A percentile compares a stretch with the other conserved stretches of the same genome.
Conservation (phyloP, 2,113 vertebrate genomes). For the Microcebus tavaratra region DNA sequence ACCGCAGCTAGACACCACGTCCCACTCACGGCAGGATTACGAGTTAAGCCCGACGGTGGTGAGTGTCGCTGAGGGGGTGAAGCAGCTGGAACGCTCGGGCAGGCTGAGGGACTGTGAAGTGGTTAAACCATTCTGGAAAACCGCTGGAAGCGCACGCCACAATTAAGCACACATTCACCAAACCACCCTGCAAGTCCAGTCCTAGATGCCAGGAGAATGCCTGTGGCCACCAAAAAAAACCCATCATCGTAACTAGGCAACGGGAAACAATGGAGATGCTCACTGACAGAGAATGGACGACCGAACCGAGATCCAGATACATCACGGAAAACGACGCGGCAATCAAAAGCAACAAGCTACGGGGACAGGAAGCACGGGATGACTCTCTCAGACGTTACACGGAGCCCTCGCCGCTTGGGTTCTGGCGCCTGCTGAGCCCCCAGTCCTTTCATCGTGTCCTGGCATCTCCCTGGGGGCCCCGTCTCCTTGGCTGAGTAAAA, state of each 20-base stretch:
- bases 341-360: neutral
- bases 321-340: neutral
- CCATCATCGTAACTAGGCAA: too few relatives aligned
- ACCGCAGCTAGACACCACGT: accelerated
- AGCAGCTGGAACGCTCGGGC: accelerated
- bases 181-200: accelerated
- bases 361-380: accelerated
- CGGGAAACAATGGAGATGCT: neutral
- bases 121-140: neutral
- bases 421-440: neutral
- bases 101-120: neutral
- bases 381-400: neutral
- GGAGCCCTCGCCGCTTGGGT: accelerated
- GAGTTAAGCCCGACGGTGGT: accelerated
- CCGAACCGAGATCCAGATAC: accelerated
- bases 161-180: neutral
- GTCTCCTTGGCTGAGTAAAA: neutral
- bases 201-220: neutral
- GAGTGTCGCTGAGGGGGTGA: accelerated
- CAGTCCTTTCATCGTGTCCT: accelerated
- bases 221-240: neutral
- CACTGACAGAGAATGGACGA: neutral
- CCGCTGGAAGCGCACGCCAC: neutral
- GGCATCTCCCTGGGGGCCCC: accelerated
- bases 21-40: neutral